Evolutionary conservation across 2,888 invertebrate species (phyloP).

Genomic region (Odiellus spinosus): DNA sequence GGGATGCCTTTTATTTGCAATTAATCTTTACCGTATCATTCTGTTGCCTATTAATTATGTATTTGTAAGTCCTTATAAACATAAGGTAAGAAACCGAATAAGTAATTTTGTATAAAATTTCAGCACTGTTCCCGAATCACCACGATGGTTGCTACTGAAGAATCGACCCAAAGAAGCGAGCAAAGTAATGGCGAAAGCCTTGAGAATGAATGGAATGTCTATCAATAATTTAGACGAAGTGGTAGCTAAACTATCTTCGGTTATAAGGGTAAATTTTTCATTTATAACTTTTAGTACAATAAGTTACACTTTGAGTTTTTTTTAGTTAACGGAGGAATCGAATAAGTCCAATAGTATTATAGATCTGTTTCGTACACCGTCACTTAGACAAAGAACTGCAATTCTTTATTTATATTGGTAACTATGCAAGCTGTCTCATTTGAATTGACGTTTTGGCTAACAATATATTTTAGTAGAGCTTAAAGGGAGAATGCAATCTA

Average conservation of each 20-base stretch:
- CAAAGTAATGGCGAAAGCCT: constrained; percentile 5
- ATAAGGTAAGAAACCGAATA: too few species aligned
- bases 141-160: constrained; percentile 11
- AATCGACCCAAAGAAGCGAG: constrained; percentile 4
- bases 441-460: too few species aligned
- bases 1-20: constrained; percentile 55
- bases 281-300: too few species aligned
- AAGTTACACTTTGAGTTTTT: too few species aligned
- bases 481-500: too few species aligned
- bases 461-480: too few species aligned
- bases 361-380: constrained; percentile 12
- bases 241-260: too few species aligned
- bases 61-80: constrained; percentile 37
- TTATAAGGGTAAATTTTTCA: too few species aligned
- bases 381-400: constrained; percentile 7
- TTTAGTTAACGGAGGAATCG: too few species aligned
- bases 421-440: too few species aligned
- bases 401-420: constrained; percentile 13
- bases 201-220: constrained; percentile 5
- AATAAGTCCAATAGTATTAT: constrained; percentile 2
- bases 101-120: too few species aligned
- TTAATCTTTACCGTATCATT: constrained; percentile 61
- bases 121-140: constrained; percentile 10
- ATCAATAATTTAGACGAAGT: too few species aligned
- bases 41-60: constrained; percentile 53